phyloP scores from a whole-genome alignment of 37 sponge, comb jelly and placozoan species.

The Lycopodina hypogea region DNA sequence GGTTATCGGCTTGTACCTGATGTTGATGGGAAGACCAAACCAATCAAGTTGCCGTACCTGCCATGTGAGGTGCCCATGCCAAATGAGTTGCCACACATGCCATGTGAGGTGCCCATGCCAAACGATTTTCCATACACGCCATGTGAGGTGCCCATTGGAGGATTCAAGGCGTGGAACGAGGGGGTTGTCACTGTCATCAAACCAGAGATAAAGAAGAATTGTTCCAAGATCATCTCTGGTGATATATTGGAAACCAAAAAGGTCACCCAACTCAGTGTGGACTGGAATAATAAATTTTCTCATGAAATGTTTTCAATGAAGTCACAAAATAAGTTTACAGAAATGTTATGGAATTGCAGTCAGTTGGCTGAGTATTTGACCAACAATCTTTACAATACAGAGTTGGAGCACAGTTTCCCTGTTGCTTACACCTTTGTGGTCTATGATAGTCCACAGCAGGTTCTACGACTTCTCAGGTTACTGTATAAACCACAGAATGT shows the following conservation, averaged over 20 bases:
- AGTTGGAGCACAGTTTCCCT: constrained; percentile 16
- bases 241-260: not conserved
- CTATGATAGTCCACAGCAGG: constrained; percentile 19
- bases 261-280: not conserved
- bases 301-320: not conserved
- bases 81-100: too few species aligned
- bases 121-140: too few species aligned
- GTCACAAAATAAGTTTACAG: not conserved
- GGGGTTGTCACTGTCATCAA: constrained; percentile 20
- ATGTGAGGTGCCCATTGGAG: constrained; percentile 1
- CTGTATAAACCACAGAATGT: constrained; percentile 42
- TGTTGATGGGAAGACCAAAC: too few species aligned
- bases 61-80: too few species aligned
- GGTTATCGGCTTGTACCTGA: too few species aligned
- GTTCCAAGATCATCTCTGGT: constrained; percentile 9
- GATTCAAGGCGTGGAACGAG: constrained; percentile 3
- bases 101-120: too few species aligned
- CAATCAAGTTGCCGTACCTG: too few species aligned
- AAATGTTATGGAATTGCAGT: not conserved
- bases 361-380: constrained; percentile 6
- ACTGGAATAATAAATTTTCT: constrained; percentile 3
- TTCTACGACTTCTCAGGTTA: constrained; percentile 21
- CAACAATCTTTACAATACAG: constrained; percentile 28
- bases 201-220: constrained; percentile 5
- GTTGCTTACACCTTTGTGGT: constrained; percentile 21